A percentile compares a stretch with the other conserved stretches of the same genome.
Evolutionary conservation across 2,113 vertebrate species (phyloP).

Genomic region (Opisthocomus hoazin): DNA sequence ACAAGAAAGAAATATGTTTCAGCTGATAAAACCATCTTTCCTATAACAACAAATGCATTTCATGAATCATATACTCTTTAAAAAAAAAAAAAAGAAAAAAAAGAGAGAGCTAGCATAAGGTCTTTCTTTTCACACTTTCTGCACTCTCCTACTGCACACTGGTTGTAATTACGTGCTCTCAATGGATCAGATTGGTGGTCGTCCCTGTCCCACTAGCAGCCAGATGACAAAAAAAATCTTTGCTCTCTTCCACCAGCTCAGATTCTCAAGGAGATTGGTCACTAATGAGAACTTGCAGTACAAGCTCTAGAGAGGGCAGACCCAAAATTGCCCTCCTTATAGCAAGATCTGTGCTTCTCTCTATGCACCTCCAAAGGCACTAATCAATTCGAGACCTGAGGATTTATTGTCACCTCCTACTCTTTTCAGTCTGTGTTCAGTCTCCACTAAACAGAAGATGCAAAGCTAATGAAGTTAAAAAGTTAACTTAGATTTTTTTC

Average conservation of each 20-base stretch:
- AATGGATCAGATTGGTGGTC: not conserved
- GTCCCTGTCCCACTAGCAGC: not conserved
- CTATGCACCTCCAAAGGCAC: not conserved
- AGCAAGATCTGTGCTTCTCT: not conserved
- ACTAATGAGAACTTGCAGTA: not conserved
- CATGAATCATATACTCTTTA: not conserved
- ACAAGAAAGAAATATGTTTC: slow-evolving; percentile 42
- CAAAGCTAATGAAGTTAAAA: not conserved
- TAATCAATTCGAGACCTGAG: not conserved
- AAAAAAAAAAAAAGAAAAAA: not conserved
- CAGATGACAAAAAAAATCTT: not conserved
- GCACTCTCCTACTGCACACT: not conserved
- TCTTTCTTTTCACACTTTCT: not conserved
- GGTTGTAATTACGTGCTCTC: not conserved
- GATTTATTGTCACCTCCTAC: not conserved
- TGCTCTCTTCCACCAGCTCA: not conserved
- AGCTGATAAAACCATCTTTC: not conserved
- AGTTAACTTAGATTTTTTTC: not conserved
- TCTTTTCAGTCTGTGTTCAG: not conserved
- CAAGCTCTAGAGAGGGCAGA: not conserved
- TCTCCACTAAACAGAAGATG: not conserved
- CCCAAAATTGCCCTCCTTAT: not conserved
- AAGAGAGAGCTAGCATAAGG: not conserved
- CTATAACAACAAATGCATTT: not conserved
- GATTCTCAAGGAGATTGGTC: not conserved